Evolutionary conservation across 2,797 vertebrate genomes (phyloP), one percentile per base, ranked within the genome.

Genomic region (Karalla daura): DNA sequence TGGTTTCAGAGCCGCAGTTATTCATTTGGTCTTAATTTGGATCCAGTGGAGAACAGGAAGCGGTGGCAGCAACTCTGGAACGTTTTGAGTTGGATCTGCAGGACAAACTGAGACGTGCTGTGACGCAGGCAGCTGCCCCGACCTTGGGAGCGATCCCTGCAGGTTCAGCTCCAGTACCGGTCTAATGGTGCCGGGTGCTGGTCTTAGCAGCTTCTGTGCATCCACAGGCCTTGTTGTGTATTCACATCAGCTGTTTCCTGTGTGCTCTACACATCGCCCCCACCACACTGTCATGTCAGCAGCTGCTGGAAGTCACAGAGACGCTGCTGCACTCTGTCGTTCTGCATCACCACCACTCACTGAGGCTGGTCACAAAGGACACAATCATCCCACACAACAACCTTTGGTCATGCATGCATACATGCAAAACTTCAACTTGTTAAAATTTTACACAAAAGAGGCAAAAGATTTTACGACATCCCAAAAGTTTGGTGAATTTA

Each of bases 111-210:
- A 74, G 50, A 23, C 33, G 27, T 49, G 39, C 40, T 30, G n/a
- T n/a, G 62, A 55, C 39, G 53, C 58, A 71, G 51, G 76, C 85
- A 70, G 45, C 77, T 63, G 61, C 2, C 20, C 47, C 62, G 80
- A 83, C 75, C 79, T 71, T 77, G 67, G 30, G 69, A 63, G 53
- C 0, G 2, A 71, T 82, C 81, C 75, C 75, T 62, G 59, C 74
- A 73, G 72, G 52, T 81, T 80, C 69, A 20, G 61, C 71, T 65
- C 69, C 27, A 58, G 55, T 83, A 64, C 46, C 30, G 27, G 70
- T 74, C 56, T 39, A 46, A 70, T 69, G 69, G 51, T 60, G 62
- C 32, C 60, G 62, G 59, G 43, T 80, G 86, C 84, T 89, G 81
- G 35, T 27, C 78, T 64, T 66, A 12, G 74, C 76, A 80, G 77